phyloP scores from a whole-genome alignment of 2,797 vertebrate genomes.

The Microtus agrestis region DNA sequence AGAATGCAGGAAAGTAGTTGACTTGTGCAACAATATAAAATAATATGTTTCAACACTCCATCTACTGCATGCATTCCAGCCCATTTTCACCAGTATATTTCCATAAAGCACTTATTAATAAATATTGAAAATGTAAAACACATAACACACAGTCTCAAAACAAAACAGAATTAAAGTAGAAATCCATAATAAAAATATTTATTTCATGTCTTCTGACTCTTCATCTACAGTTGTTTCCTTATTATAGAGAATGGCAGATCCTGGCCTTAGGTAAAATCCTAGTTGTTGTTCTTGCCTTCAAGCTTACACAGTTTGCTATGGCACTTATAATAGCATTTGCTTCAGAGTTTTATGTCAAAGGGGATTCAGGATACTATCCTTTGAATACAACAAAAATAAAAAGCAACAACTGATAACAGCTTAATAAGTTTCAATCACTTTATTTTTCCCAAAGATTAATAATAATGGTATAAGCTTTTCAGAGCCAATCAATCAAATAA shows the following conservation, averaged over 20 bases:
- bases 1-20: neutral
- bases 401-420: neutral
- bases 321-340: neutral
- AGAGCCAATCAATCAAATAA: neutral
- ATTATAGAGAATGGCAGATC: neutral
- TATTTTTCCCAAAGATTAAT: neutral
- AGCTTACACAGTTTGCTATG: neutral
- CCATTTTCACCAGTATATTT: neutral
- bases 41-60: neutral
- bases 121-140: neutral
- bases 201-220: neutral
- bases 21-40: neutral
- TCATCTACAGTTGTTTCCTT: neutral
- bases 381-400: constrained; percentile 14
- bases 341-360: neutral
- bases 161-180: neutral
- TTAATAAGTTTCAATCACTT: constrained; percentile 8
- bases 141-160: neutral
- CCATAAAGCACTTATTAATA: neutral
- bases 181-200: neutral
- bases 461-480: constrained; percentile 5
- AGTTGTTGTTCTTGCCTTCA: neutral
- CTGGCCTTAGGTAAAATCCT: neutral
- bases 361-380: neutral
- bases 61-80: neutral